These are phyloP conservation scores for Sebastiscus albofasciatus DNA, from an alignment of 2,797 vertebrate species.

Conservation along the genomic window DNA sequence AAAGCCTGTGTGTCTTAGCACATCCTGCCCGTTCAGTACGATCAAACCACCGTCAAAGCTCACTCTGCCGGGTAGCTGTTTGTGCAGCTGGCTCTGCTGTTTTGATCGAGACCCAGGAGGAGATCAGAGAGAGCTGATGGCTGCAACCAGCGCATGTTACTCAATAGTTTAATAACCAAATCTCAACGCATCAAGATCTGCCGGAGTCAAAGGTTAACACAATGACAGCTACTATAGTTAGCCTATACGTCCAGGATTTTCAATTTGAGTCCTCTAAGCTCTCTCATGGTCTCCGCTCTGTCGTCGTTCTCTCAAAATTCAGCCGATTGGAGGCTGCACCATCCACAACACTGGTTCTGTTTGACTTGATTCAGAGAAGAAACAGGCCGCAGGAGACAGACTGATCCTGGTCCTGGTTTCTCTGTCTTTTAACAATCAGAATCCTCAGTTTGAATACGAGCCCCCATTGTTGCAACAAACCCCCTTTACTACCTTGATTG, in stretches of 20 bases:
- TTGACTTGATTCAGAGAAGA: constrained; percentile 57
- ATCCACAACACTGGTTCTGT: constrained; percentile 61
- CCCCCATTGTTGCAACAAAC: constrained; percentile 77
- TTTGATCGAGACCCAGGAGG: constrained; percentile 69
- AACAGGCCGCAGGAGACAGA: constrained; percentile 44
- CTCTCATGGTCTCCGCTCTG: constrained; percentile 43
- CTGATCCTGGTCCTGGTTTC: constrained; percentile 48
- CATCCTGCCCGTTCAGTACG: constrained; percentile 60
- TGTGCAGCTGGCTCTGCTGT: constrained; percentile 76
- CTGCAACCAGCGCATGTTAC: constrained; percentile 13
- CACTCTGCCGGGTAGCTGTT: constrained; percentile 64
- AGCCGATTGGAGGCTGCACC: constrained; percentile 41
- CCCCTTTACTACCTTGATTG: constrained; percentile 79
- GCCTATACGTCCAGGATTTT: not conserved
- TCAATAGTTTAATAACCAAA: constrained; percentile 28
- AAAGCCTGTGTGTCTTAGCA: constrained; percentile 67
- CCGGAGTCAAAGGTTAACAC: constrained; percentile 32
- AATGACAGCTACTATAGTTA: constrained; percentile 1
- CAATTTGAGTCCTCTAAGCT: constrained; percentile 14
- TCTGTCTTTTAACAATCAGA: constrained; percentile 61
- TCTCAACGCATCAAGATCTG: not conserved
- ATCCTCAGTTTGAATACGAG: constrained; percentile 64
- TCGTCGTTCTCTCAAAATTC: constrained; percentile 44
- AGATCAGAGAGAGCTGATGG: constrained; percentile 63
- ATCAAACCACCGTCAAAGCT: constrained; percentile 67